Base-by-base conservation (phyloP, 2,797 vertebrate genomes). In the Nasua narica region DNA sequence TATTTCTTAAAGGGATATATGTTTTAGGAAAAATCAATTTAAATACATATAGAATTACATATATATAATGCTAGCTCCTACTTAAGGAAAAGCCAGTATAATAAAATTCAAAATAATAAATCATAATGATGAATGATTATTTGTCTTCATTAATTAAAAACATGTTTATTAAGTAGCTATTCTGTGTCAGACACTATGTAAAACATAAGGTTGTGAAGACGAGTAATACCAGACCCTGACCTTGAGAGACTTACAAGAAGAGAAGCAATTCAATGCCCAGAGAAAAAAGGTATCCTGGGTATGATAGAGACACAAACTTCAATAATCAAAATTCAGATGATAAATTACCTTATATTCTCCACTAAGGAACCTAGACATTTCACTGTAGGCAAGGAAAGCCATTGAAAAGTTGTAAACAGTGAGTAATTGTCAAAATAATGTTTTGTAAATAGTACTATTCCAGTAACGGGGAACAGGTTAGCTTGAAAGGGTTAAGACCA, bases 31-130 rank as follows among this genome's bases (percentile, higher is more conserved):
- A 95, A 90, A 9, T 1, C 43, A 90, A 60, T 89, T 87, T 78
- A 89, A 78, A 83, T 87, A 74, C 60, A 40, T 35, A 69, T 8
- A 18, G 79, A 15, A 40, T 40, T 40, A 40, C 40, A 40, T 40
- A 40, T 8, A 56, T 56, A 56, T 10, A 40, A 29, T 74, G 27
- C 70, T 46, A 74, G 27, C 40, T 87, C 25, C 25, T 84, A 72
- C n/a, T 81, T 91, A 77, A 81, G 15, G 15, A 84, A 96, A 97
- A 86, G 16, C 18, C 50, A 92, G 84, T 43, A 46, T 74, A 94
- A 94, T 70, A 90, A 92, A 93, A 87, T 72, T 76, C 25, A 60
- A 91, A 92, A 90, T 82, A 86, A 83, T 70, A 90, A 95, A 97
- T 43, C 7, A 95, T 43, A 91, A 86, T 74, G 87, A 78, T 15